phyloP scores from a whole-genome alignment of 2,113 vertebrate genomes.

The Aspidoscelis tigris region DNA sequence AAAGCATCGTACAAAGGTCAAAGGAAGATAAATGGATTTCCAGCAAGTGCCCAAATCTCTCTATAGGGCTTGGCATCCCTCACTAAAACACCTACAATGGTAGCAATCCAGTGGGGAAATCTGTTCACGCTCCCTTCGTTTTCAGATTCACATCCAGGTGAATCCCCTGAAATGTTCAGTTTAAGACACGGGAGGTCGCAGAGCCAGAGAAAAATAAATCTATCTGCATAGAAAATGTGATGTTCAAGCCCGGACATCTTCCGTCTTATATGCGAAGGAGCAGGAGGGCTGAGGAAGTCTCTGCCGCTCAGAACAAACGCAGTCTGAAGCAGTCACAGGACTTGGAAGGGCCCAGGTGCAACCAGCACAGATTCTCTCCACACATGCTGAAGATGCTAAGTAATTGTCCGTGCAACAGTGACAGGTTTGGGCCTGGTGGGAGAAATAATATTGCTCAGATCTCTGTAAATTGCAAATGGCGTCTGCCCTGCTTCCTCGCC shows the following conservation, averaged over 20 bases:
- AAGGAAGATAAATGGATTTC: too few relatives aligned
- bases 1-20: too few relatives aligned
- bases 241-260: neutral
- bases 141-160: neutral
- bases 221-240: neutral
- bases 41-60: neutral
- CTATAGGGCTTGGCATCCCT: neutral
- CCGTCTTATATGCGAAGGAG: too few relatives aligned
- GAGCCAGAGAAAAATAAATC: neutral
- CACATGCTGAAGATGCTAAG: neutral
- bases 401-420: neutral
- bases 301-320: neutral
- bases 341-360: too few relatives aligned
- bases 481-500: neutral
- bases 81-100: too few relatives aligned
- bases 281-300: neutral
- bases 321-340: too few relatives aligned
- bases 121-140: neutral
- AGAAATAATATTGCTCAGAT: neutral
- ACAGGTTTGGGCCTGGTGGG: too few relatives aligned
- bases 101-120: neutral
- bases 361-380: neutral
- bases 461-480: neutral
- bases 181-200: neutral
- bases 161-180: too few relatives aligned